Evolutionary conservation across 1,140 invertebrate genomes (phyloP), one percentile per base, ranked within the genome.

Genomic region (Drosophila kohkoa): DNA sequence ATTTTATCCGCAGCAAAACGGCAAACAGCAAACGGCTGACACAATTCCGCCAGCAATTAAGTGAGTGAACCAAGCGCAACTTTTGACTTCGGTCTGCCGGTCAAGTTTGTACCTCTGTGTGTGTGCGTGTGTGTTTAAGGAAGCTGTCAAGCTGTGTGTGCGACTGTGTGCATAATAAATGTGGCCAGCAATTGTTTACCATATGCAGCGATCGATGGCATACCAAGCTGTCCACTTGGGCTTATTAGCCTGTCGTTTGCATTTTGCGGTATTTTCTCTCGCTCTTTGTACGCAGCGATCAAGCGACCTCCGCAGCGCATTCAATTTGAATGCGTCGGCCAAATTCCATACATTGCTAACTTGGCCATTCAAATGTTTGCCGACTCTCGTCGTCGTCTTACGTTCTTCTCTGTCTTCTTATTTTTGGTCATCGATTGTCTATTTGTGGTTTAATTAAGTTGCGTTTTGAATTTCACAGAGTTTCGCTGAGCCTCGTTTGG

Each of bases 201-300:
- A 89, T 89, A 89, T 90, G 85, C 28, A 82, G 78, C 78, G 66
- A 63, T 69, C 82, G 57, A 55, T 64, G 71, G 70, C 87, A 90
- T 90, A 64, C 87, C 87, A 67, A 87, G 58, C 75, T 90, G 87
- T 90, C 87, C 82, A 73, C 45, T 76, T 45, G 43, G 71, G 81
- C 82, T 90, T 90, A 90, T 90, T 90, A 90, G 87, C 77, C 87
- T 90, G 86, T 90, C 87, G 79, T 90, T 90, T 90, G 87, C 87
- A 90, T 86, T 90, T 90, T 78, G 75, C 81, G 77, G 81, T 60
- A 77, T 82, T 88, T 88, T 55, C 32, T 57, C 79, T 71, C 51
- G 41, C 25, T 60, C 55, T 49, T 57, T 68, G 52, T 32, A 72
- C 41, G 38, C 28, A 35, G 43, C 45, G 60, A 41, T 13, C 28